Percentiles rank a stretch among this genome's conserved stretches.
Evolutionary conservation across 2,797 vertebrate species (phyloP).

Genomic region (Benthosema pterotum): DNA sequence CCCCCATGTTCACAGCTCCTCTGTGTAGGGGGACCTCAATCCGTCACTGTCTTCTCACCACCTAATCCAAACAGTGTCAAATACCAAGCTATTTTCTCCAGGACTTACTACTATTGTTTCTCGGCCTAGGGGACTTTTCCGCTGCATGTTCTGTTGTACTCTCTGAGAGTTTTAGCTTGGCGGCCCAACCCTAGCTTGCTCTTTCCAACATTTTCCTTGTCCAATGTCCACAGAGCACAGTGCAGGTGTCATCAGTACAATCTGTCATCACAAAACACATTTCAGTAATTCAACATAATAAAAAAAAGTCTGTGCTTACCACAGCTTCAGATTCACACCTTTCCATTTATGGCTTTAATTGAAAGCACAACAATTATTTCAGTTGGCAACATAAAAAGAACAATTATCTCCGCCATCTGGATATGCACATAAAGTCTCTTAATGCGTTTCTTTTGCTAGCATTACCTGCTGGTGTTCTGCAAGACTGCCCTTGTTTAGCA

Average conservation of each 20-base stretch:
- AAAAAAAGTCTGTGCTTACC: neutral
- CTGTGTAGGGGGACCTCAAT: slow-evolving; percentile 18
- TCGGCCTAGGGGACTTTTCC: slow-evolving; percentile 24
- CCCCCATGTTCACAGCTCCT: neutral
- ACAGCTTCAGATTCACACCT: neutral
- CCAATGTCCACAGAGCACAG: neutral
- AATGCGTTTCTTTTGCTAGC: neutral
- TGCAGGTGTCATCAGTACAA: neutral
- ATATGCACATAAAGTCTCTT: neutral
- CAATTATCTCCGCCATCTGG: neutral
- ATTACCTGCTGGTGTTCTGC: neutral
- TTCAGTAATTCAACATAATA: neutral
- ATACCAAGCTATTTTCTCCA: slow-evolving; percentile 17
- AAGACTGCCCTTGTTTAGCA: neutral
- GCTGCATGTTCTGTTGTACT: neutral
- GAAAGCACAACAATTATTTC: neutral
- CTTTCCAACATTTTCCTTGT: slow-evolving; percentile 9
- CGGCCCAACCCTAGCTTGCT: slow-evolving; percentile 1
- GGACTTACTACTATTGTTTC: neutral
- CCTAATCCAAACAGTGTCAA: slow-evolving; percentile 42
- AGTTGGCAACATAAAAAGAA: neutral
- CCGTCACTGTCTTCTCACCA: slow-evolving; percentile 13
- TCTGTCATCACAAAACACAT: neutral
- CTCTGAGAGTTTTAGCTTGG: neutral
- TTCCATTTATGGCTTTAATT: neutral